These are phyloP conservation scores for Auanema freiburgensis DNA, from an alignment of 2,888 invertebrate species.

Conservation along the genomic window DNA sequence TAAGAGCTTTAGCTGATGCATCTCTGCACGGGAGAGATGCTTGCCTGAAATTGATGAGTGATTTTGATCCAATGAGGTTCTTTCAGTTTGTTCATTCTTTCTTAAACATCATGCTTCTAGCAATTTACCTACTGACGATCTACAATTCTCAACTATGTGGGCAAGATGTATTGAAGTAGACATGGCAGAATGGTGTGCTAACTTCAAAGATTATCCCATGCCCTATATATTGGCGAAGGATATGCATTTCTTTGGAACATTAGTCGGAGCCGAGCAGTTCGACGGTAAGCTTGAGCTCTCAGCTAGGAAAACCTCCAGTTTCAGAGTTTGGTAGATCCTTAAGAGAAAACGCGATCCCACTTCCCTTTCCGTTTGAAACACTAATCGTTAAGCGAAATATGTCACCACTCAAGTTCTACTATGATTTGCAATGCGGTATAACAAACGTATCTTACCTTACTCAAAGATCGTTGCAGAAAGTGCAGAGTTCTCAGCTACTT, in stretches of 20 bases:
- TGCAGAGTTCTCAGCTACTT: slow-evolving; percentile 80
- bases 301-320: background rate
- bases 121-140: slow-evolving; percentile 19
- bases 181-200: slow-evolving; percentile 83
- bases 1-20: slow-evolving; percentile 82
- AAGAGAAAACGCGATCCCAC: slow-evolving; percentile 70
- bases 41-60: slow-evolving; percentile 76
- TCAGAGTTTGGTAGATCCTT: slow-evolving; percentile 43
- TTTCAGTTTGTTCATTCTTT: background rate
- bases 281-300: slow-evolving; percentile 26
- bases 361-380: slow-evolving; percentile 83
- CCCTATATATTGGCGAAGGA: slow-evolving; percentile 79
- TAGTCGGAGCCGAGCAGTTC: slow-evolving; percentile 80
- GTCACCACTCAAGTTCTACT: slow-evolving; percentile 93
- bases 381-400: slow-evolving; percentile 82
- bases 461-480: slow-evolving; percentile 58
- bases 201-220: slow-evolving; percentile 89
- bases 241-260: slow-evolving; percentile 83
- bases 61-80: slow-evolving; percentile 74
- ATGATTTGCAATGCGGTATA: slow-evolving; percentile 84
- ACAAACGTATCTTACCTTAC: background rate
- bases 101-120: slow-evolving; percentile 8
- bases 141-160: slow-evolving; percentile 77
- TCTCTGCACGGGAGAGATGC: slow-evolving; percentile 81
- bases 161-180: slow-evolving; percentile 82